Evolutionary conservation across 2,888 invertebrate species (phyloP), one percentile per base, ranked within the genome.

Genomic region (Brachycybe producta): DNA sequence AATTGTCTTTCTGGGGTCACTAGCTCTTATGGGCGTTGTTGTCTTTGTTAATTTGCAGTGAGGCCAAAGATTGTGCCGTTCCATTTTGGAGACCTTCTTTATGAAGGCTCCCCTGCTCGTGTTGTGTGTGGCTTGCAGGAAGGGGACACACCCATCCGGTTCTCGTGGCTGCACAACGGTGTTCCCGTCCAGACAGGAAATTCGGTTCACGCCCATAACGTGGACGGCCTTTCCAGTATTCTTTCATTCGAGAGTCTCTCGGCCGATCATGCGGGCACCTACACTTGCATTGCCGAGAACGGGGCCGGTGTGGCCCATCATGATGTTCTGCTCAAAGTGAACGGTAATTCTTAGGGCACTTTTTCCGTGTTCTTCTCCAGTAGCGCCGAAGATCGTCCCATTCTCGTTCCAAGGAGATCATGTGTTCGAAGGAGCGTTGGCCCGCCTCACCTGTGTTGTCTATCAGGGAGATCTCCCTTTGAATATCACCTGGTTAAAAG

Each of bases 81-180:
- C 65, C 41, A 46, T 11, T 56, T 56, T 39, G 61, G 75, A 35
- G 56, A 54, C 48, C 46, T 54, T 27, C 49, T 53, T 26, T 51
- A 53, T 45, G 56, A 54, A 35, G 57, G 57, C 26, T 51, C 54
- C 15, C 38, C 52, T 4, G 55, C 52, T 19, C 51, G 55, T 42
- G 54, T 58, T 19, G 54, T 53, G 35, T 58, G 58, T 51, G 53
- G 55, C 40, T 43, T 58, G 24, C 42, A 49, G 44, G 55, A 58
- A 38, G 58, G 68, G 13, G 67, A 67, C 56, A 57, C 62, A 36
- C 68, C 68, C 30, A 59, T 68, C 58, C 74, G 72, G 60, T 78
- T 82, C 58, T 70, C 74, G 51, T 83, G 82, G 82, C 75, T 75
- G 55, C 75, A 80, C 56, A 78, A 82, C 62, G 75, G 75, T 36